phyloP scores from a whole-genome alignment of 2,888 invertebrate species.

The Margaritifera margaritifera region DNA sequence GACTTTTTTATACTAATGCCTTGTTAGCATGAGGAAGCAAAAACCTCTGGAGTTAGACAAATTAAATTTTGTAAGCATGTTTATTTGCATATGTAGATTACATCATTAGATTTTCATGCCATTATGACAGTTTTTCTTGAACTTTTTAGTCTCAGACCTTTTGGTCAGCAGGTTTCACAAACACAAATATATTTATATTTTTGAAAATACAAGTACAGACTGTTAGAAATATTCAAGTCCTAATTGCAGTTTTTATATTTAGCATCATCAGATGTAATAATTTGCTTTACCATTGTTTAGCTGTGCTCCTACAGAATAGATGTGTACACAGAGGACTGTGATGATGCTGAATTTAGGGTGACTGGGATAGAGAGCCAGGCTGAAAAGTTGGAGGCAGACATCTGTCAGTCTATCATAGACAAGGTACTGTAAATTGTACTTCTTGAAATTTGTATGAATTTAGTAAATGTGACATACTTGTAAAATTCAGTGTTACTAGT shows the following conservation, averaged over 20 bases:
- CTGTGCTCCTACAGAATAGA: constrained; percentile 66
- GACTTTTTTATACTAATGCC: too few relatives aligned
- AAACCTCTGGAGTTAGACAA: too few relatives aligned
- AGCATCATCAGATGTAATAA: neutral
- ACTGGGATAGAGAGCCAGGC: constrained; percentile 48
- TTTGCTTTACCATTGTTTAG: constrained; percentile 38
- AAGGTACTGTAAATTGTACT: constrained; percentile 45
- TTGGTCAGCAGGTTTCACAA: too few relatives aligned
- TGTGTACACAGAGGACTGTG: constrained; percentile 58
- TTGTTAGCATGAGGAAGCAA: too few relatives aligned
- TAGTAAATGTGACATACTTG: too few relatives aligned
- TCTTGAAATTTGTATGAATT: too few relatives aligned
- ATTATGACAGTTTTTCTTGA: too few relatives aligned
- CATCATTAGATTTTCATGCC: too few relatives aligned
- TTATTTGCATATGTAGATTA: too few relatives aligned
- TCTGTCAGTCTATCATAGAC: constrained; percentile 55
- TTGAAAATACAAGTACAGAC: neutral
- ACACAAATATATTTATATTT: neutral
- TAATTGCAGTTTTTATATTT: neutral
- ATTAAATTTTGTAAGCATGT: too few relatives aligned
- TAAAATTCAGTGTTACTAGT: too few relatives aligned
- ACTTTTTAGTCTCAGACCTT: too few relatives aligned
- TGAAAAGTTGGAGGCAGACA: constrained; percentile 44
- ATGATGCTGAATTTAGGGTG: constrained; percentile 51
- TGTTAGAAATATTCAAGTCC: neutral